Conservation (phyloP, 2,113 vertebrate genomes). For the Lanius collurio region DNA sequence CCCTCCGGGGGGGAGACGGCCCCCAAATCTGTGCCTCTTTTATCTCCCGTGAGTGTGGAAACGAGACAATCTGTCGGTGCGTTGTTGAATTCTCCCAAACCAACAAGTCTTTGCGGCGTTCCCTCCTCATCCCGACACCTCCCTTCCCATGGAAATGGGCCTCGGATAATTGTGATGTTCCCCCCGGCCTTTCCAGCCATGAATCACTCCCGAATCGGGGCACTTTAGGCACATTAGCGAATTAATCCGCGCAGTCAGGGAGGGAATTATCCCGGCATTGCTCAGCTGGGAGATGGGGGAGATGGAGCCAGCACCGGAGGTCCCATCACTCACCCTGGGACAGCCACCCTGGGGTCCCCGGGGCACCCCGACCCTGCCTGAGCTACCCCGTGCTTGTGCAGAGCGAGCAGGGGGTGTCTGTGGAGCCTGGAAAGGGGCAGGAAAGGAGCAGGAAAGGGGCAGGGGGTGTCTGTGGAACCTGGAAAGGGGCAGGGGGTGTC, state of each 20-base stretch:
- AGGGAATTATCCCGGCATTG: not conserved
- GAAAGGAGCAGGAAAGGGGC: too few species aligned
- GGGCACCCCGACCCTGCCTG: not conserved
- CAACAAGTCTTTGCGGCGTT: not conserved
- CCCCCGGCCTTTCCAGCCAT: not conserved
- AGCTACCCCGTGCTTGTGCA: not conserved
- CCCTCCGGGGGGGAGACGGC: not conserved
- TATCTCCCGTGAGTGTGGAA: not conserved
- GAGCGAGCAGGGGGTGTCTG: not conserved
- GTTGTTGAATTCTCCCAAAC: not conserved
- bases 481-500: too few species aligned
- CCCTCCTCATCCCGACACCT: not conserved
- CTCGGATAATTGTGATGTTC: not conserved
- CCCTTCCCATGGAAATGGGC: not conserved
- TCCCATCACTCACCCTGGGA: not conserved
- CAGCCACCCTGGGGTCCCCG: not conserved
- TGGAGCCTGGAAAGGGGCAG: not conserved
- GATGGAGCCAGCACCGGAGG: not conserved
- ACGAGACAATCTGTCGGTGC: rapidly evolving
- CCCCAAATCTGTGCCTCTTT: rapidly evolving
- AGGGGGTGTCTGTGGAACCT: too few species aligned
- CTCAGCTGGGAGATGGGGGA: not conserved
- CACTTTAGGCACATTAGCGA: constrained; percentile 28
- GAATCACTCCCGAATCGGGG: not conserved
- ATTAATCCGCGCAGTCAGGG: not conserved